A percentile compares a stretch with the other conserved stretches of the same genome.
phyloP scores from a whole-genome alignment of 1,140 invertebrate species.

The Eumeta japonica region DNA sequence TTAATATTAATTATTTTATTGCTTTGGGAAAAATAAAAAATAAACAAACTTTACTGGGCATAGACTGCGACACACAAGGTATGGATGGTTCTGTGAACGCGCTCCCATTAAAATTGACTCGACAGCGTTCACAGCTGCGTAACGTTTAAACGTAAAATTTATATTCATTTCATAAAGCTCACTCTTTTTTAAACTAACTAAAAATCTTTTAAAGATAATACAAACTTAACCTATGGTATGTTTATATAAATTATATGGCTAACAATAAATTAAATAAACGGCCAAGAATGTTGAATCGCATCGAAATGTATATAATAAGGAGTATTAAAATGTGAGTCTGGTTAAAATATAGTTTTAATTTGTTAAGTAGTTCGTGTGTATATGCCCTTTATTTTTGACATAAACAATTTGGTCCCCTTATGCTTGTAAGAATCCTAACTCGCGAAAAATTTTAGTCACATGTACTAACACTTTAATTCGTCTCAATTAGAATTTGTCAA shows the following conservation, averaged over 20 bases:
- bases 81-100: slow-evolving; percentile 33
- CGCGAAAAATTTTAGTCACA: no score
- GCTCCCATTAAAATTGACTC: slow-evolving; percentile 32
- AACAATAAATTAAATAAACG: slow-evolving; percentile 48
- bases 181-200: slow-evolving; percentile 50
- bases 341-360: no score
- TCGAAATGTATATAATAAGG: slow-evolving; percentile 14
- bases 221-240: slow-evolving; percentile 53
- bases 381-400: no score
- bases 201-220: slow-evolving; percentile 49
- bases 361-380: no score
- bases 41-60: slow-evolving; percentile 27
- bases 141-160: no score
- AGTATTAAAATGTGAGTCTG: slow-evolving; percentile 26
- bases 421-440: no score
- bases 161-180: slow-evolving; percentile 50
- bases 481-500: no score
- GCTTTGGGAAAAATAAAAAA: slow-evolving; percentile 50
- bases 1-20: slow-evolving; percentile 37
- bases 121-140: slow-evolving; percentile 28
- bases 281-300: slow-evolving; percentile 37
- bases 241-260: slow-evolving; percentile 54
- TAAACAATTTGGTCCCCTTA: slow-evolving; percentile 52
- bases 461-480: no score
- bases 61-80: slow-evolving; percentile 24